Percentiles rank a stretch among this genome's conserved stretches.
These are phyloP conservation scores for Ophioninae sp. DNA, from an alignment of 2,888 invertebrate species.

Conservation along the genomic window DNA sequence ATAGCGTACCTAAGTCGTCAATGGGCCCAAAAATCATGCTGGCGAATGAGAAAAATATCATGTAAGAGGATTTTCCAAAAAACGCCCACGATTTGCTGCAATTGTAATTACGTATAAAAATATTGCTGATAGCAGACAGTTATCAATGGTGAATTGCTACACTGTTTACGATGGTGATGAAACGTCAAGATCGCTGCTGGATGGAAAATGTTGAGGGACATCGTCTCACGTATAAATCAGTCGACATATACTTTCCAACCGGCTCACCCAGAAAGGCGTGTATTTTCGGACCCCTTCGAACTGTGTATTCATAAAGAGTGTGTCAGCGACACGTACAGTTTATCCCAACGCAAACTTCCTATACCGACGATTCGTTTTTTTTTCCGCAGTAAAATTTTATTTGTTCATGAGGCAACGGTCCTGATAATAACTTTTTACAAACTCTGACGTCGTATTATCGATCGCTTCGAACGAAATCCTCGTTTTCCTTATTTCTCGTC, in stretches of 20 bases:
- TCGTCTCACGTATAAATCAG: background rate
- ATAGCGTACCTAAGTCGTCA: too few relatives aligned
- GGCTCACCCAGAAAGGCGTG: background rate
- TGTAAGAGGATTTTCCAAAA: too few relatives aligned
- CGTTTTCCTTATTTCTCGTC: slow-evolving; percentile 2
- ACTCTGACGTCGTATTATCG: background rate
- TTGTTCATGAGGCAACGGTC: background rate
- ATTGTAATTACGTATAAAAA: background rate
- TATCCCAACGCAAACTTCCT: background rate
- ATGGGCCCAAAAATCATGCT: too few relatives aligned
- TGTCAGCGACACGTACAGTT: background rate
- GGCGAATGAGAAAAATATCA: too few relatives aligned
- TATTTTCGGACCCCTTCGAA: background rate
- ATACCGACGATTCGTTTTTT: background rate
- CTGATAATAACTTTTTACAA: slow-evolving; percentile 5
- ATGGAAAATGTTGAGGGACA: background rate
- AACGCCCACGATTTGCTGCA: too few relatives aligned
- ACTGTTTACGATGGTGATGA: background rate
- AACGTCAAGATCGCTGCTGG: background rate
- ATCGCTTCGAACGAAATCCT: background rate
- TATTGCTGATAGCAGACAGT: background rate
- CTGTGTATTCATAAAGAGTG: background rate
- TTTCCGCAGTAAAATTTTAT: slow-evolving; percentile 1
- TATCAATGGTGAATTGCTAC: background rate
- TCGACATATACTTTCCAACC: slow-evolving; percentile 5